Evolutionary conservation across 2,113 vertebrate genomes (phyloP).

Genomic region (Oostethus manadensis): DNA sequence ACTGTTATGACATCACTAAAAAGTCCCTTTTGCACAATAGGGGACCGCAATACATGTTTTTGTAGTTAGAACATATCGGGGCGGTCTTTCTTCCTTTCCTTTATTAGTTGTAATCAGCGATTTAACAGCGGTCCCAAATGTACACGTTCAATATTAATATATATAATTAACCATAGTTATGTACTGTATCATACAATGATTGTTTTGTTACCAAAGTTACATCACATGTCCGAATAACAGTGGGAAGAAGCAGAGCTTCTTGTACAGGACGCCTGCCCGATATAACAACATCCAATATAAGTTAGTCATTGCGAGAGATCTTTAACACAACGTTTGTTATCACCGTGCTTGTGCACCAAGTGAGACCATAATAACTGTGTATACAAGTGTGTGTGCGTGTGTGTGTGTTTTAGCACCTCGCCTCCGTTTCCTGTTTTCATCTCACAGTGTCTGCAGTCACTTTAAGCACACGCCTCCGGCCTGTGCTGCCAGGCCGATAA

Average conservation of each 20-base stretch:
- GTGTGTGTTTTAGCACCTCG: conserved; percentile 9
- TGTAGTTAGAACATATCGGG: too few relatives aligned
- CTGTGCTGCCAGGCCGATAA: conserved; percentile 56
- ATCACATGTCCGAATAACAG: too few relatives aligned
- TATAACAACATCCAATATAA: not conserved
- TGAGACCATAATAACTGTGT: not conserved
- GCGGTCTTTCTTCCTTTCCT: not conserved
- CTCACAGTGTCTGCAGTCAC: conserved; percentile 31
- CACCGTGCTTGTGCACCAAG: not conserved
- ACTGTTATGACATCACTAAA: too few relatives aligned
- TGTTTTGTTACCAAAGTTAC: too few relatives aligned
- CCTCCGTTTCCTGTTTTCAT: conserved; percentile 50
- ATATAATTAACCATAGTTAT: too few relatives aligned
- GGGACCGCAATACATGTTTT: too few relatives aligned
- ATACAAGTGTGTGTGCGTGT: not conserved
- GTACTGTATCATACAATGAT: too few relatives aligned
- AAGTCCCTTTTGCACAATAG: too few relatives aligned
- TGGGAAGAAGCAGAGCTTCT: too few relatives aligned
- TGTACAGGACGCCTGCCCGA: too few relatives aligned
- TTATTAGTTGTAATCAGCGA: not conserved
- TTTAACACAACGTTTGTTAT: not conserved
- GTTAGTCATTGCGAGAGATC: not conserved
- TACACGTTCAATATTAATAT: not conserved
- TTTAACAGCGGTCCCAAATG: not conserved
- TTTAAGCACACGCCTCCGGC: conserved; percentile 27